Base-by-base conservation (phyloP, 2,888 invertebrate genomes). In the Drosophila neotestacea region DNA sequence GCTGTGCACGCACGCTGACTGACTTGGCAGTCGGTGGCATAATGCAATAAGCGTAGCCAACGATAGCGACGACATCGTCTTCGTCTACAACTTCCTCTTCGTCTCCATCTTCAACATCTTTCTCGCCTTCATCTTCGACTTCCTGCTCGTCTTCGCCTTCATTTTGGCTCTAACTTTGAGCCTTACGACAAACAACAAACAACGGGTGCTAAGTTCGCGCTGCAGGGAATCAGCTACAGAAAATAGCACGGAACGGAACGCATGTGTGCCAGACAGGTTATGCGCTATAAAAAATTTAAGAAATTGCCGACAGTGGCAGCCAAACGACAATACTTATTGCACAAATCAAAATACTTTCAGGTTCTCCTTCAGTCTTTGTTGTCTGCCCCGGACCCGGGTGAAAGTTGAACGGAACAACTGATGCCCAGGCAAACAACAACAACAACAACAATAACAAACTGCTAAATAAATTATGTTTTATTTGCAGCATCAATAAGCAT, bases 41-140 rank as follows among this genome's bases (percentile, higher is more conserved):
- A 86, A 86, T 86, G 89, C 89, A 86, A 86, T 86, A 86, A 86
- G 85, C 85, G 85, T 82, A 82, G 89, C 82, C 88, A 86, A 85
- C 88, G 70, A 77, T 73, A 76, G 67, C 81, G 76, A 74, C 71
- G 77, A 75, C 70, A 70, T 63, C 62, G 61, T 67, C 66, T n/a
- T 38, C 42, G 22, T 36, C 34, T n/a, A 11, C 42, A 11, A 3
- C 36, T 16, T 48, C 6, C 10, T 39, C 38, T 11, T 22, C 51
- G 36, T 10, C 4, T 27, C 16, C 16, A 16, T 16, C 16, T 16
- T 16, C 16, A 16, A 16, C 16, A 16, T 48, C 48, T 2, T 42
- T 34, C n/a, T 60, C 30, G 28, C 7, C 32, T 6, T 32, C 32
- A 32, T 32, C n/a, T 22, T 7, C 28, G 47, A 22, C 22, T 22